Evolutionary conservation across 2,113 vertebrate genomes (phyloP).

Genomic region (Strigops habroptila): DNA sequence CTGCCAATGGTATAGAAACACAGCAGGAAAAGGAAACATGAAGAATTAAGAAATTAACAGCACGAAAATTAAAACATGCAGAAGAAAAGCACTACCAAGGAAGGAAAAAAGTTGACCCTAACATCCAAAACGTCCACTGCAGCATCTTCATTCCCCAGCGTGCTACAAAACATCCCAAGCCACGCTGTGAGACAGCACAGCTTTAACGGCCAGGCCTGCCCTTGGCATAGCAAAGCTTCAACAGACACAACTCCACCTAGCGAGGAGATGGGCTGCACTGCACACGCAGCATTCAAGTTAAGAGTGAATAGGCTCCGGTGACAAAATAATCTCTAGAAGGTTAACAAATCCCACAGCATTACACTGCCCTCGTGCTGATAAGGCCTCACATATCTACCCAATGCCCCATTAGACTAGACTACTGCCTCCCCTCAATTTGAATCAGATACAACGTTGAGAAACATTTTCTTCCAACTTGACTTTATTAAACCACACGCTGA

Average conservation of each 20-base stretch:
- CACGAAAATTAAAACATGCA: neutral
- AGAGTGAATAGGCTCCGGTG: fast-evolving
- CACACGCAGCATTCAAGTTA: neutral
- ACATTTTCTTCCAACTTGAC: neutral
- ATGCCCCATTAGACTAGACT: fast-evolving
- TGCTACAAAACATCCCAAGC: neutral
- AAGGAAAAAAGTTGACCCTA: neutral
- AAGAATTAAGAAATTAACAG: neutral
- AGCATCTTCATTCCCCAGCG: neutral
- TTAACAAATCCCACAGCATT: neutral
- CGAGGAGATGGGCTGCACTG: neutral
- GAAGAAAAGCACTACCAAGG: neutral
- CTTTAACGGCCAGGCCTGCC: neutral
- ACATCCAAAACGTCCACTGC: neutral
- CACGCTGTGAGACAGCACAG: neutral
- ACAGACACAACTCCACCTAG: neutral
- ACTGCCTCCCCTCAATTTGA: neutral
- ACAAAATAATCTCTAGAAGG: neutral
- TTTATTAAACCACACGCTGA: neutral
- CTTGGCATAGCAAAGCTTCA: neutral
- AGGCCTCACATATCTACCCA: fast-evolving
- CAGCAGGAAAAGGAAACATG: neutral
- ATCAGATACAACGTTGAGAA: neutral
- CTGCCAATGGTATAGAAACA: neutral
- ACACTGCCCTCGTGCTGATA: fast-evolving